Conservation (phyloP, 2,888 invertebrate genomes). For the Eutolmus rufibarbis region DNA sequence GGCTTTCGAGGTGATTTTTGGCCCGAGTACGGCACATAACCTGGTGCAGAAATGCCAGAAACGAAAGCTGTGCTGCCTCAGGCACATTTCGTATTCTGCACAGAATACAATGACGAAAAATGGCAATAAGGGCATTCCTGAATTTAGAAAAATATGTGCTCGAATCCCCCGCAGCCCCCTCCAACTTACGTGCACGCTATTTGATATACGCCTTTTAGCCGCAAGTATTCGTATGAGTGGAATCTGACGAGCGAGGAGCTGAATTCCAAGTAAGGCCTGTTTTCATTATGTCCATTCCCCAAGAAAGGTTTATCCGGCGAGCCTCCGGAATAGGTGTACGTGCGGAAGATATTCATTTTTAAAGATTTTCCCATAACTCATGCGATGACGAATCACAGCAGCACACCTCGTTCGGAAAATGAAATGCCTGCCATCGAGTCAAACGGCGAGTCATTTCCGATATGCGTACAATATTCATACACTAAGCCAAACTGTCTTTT, state of each 20-base stretch:
- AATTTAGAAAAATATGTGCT: constrained; percentile 43
- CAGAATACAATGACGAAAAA: constrained; percentile 49
- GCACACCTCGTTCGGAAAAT: not conserved
- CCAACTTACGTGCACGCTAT: constrained; percentile 36
- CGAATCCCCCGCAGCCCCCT: not conserved
- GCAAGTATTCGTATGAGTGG: constrained; percentile 40
- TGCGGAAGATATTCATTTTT: constrained; percentile 39
- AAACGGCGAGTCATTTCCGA: not conserved
- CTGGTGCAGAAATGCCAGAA: constrained; percentile 20
- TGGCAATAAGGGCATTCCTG: constrained; percentile 49
- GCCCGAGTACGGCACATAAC: constrained; percentile 2
- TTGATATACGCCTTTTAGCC: constrained; percentile 39
- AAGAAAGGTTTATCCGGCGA: constrained; percentile 20
- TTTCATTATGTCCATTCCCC: constrained; percentile 30
- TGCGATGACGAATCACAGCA: not conserved
- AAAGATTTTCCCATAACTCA: constrained; percentile 27
- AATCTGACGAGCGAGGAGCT: constrained; percentile 34
- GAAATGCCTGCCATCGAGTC: not conserved
- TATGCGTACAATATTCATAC: not conserved
- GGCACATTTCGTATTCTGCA: constrained; percentile 47
- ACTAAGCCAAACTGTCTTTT: not conserved
- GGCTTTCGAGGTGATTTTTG: constrained; percentile 35
- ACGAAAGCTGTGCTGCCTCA: not conserved
- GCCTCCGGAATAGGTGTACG: constrained; percentile 23
- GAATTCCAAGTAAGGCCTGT: constrained; percentile 37